A percentile compares a stretch with the other conserved stretches of the same genome.
These are phyloP conservation scores for Enhydra lutris DNA, from an alignment of 2,113 vertebrate species.

Conservation along the genomic window DNA sequence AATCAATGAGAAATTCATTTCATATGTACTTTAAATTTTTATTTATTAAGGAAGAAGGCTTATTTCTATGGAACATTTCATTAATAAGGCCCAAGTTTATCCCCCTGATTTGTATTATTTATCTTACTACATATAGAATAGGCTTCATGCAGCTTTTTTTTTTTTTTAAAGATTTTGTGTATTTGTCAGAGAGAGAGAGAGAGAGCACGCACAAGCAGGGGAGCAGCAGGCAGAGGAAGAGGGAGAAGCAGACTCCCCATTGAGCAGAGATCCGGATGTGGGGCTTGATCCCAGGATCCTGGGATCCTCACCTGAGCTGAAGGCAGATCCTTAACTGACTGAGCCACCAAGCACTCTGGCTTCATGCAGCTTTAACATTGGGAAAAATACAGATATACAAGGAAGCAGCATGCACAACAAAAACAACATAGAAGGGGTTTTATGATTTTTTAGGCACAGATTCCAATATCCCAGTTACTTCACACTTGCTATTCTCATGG, in stretches of 20 bases:
- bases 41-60: background rate
- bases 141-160: background rate
- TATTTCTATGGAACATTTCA: background rate
- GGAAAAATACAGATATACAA: background rate
- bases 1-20: constrained; percentile 8
- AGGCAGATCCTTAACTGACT: no score
- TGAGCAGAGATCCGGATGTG: no score
- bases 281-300: no score
- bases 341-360: no score
- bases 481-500: background rate
- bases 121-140: background rate
- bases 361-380: background rate
- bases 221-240: no score
- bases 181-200: no score
- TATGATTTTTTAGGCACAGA: background rate
- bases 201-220: no score
- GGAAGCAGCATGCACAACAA: background rate
- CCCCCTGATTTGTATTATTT: background rate
- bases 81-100: background rate
- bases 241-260: no score
- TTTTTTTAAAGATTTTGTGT: no score
- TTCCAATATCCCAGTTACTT: background rate
- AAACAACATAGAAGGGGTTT: background rate
- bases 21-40: background rate
- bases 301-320: no score